Base-by-base conservation (phyloP, 1,140 invertebrate species). In the Gryon sp. region DNA sequence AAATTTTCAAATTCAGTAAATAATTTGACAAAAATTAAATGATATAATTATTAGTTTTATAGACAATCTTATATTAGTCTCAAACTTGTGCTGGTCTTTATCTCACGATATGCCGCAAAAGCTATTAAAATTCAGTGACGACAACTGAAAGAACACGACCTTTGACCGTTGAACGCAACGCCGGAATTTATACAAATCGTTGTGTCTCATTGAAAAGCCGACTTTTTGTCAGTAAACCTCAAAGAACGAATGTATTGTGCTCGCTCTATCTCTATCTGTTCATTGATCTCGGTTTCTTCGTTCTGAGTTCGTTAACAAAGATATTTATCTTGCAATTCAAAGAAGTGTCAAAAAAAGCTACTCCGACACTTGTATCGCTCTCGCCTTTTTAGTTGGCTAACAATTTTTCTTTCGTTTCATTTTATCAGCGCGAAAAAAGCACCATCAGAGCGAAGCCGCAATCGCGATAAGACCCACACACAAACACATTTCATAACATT, bases 1-100 rank as follows among this genome's bases (percentile, higher is more conserved):
- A n/a, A n/a, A n/a, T n/a, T n/a, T n/a, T n/a, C n/a, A n/a, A n/a
- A n/a, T n/a, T n/a, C n/a, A n/a, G n/a, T n/a, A n/a, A n/a, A n/a
- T n/a, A n/a, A n/a, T n/a, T n/a, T n/a, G n/a, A n/a, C n/a, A n/a
- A n/a, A n/a, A n/a, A n/a, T n/a, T n/a, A n/a, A n/a, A n/a, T n/a
- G n/a, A n/a, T n/a, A n/a, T n/a, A n/a, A n/a, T n/a, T n/a, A n/a
- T n/a, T n/a, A n/a, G n/a, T n/a, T n/a, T n/a, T n/a, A n/a, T n/a
- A n/a, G n/a, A n/a, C n/a, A n/a, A n/a, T n/a, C n/a, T n/a, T n/a
- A n/a, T 12, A 73, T 50, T 50, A 19, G 36, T 45, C 41, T 32
- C 16, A 24, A 57, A 79, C 79, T 81, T 78, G 78, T 79, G 74
- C 73, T 72, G 80, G 80, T 82, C 78, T 43, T 24, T 24, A 4